Base-by-base conservation (phyloP, 2,888 invertebrate species). In the Epinotia nisella region DNA sequence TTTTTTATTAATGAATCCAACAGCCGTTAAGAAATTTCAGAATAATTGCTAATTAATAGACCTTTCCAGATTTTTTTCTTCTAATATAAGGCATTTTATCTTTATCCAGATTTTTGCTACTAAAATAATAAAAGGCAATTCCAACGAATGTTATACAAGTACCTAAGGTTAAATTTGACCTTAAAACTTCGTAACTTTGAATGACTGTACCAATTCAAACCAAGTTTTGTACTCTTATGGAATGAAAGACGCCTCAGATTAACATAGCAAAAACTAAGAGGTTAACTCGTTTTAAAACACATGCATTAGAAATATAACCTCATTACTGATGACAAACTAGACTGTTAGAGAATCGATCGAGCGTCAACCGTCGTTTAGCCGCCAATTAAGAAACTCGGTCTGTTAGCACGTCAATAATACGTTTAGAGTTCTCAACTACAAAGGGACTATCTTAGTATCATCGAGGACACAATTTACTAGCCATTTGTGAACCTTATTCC, bases 351-450 rank as follows among this genome's bases (percentile, higher is more conserved):
- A 67, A 67, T 67, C 71, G 55, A 67, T 72, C 21, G 49, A 51
- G 24, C 68, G 29, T 68, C 62, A 51, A 68, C 68, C 68, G 68
- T 56, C 68, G 62, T 68, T 73, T 68, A 68, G 68, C 56, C 68
- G 49, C 10, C 72, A 73, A 73, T 73, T 73, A 68, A 45, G 24
- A 45, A 66, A 72, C 55, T 72, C 61, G 58, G 65, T 19, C 51
- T 41, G 61, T 70, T 61, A 61, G 29, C 70, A 5, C 70, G 55
- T 70, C 62, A 62, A 55, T 55, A 69, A 17, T 69, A 21, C 67
- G 81, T 39, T 65, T 21, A 55, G 55, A 19, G n/a, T 21, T 13
- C 49, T 49, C 39, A 19, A 21, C 19, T 41, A 15, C n/a, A 58
- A 29, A 56, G 21, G 15, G 15, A 5, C 58, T 58, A 58, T 19